Conservation (phyloP, 2,888 invertebrate genomes). For the Drosophila mulleri region DNA sequence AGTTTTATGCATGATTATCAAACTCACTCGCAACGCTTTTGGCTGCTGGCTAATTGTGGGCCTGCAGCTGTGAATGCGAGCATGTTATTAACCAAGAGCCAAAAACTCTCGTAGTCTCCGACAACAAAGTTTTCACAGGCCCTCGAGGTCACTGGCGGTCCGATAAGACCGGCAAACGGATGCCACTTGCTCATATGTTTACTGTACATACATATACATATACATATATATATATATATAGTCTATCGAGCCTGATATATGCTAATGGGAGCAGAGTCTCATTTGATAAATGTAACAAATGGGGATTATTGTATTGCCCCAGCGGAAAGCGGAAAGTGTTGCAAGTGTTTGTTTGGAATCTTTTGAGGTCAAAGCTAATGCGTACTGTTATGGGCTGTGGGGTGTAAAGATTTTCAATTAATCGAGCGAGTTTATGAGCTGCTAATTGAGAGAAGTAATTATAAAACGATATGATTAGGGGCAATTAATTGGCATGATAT, state of each 20-base stretch:
- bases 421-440: slow-evolving; percentile 39
- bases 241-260: slow-evolving; percentile 23
- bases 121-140: slow-evolving; percentile 22
- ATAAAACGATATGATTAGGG: not conserved
- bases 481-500: not conserved
- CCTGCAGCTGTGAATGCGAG: slow-evolving; percentile 39
- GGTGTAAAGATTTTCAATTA: slow-evolving; percentile 29
- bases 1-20: slow-evolving; percentile 33
- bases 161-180: slow-evolving; percentile 62
- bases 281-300: slow-evolving; percentile 70
- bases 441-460: slow-evolving; percentile 9
- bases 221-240: slow-evolving; percentile 38
- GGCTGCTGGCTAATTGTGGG: slow-evolving; percentile 43
- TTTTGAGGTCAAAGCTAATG: slow-evolving; percentile 72
- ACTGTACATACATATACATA: slow-evolving; percentile 37
- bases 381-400: slow-evolving; percentile 32
- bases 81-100: slow-evolving; percentile 42
- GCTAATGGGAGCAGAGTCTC: slow-evolving; percentile 47
- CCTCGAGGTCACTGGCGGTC: slow-evolving; percentile 60
- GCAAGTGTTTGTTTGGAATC: slow-evolving; percentile 48
- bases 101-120: slow-evolving; percentile 12
- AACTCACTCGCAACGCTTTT: slow-evolving; percentile 9
- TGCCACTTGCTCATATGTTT: slow-evolving; percentile 25
- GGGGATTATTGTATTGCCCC: slow-evolving; percentile 27
- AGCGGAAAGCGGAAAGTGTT: slow-evolving; percentile 63